A percentile compares a stretch with the other conserved stretches of the same genome.
These are phyloP conservation scores for Xestia rhomboidea DNA, from an alignment of 2,888 invertebrate species.

Conservation along the genomic window DNA sequence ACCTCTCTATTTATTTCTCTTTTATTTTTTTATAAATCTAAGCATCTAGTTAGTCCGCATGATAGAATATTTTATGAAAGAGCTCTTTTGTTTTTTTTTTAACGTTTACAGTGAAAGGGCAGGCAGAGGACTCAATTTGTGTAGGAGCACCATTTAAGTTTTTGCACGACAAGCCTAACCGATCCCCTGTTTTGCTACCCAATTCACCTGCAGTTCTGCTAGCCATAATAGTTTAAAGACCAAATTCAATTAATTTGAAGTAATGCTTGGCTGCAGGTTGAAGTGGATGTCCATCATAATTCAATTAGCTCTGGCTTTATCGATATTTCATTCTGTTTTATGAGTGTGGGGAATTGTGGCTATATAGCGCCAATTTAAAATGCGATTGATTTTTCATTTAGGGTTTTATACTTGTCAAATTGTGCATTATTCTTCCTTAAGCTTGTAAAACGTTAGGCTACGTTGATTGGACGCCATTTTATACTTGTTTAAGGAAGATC, in stretches of 20 bases:
- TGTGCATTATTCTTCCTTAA: not conserved
- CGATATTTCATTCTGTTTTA: conserved; percentile 28
- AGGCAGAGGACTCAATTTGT: not conserved
- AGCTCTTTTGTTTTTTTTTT: not conserved
- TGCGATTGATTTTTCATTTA: not conserved
- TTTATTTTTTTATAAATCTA: no score
- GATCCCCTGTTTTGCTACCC: not conserved
- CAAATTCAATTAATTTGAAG: conserved; percentile 27
- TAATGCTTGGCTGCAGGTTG: conserved; percentile 17
- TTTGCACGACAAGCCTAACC: not conserved
- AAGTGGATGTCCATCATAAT: conserved; percentile 29
- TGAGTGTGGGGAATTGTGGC: not conserved
- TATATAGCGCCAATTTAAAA: not conserved
- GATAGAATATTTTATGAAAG: not conserved
- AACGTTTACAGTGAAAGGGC: not conserved
- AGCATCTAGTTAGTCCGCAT: not conserved
- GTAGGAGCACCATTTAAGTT: not conserved
- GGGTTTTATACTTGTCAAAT: not conserved
- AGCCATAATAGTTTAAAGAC: not conserved
- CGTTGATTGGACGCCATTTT: not conserved
- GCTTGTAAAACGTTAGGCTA: not conserved
- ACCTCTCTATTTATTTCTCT: no score
- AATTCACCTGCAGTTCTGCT: not conserved
- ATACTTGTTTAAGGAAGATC: not conserved
- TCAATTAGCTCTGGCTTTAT: conserved; percentile 31